A percentile compares a stretch with the other conserved stretches of the same genome.
Evolutionary conservation across 2,888 invertebrate species (phyloP).

Genomic region (Graphium colonna): DNA sequence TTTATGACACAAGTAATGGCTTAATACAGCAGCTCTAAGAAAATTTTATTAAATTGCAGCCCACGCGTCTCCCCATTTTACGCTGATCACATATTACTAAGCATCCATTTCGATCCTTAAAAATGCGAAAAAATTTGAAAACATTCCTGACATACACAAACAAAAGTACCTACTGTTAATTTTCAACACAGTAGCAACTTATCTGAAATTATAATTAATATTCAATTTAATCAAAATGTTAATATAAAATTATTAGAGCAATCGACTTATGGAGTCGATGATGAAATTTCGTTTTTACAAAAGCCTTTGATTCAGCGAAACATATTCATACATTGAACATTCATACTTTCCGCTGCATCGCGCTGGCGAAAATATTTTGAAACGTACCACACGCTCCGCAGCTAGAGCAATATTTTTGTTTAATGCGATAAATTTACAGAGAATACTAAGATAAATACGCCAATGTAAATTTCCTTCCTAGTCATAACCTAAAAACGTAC

Average conservation of each 20-base stretch:
- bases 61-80: constrained; percentile 23
- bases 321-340: background rate
- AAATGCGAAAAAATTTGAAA: background rate
- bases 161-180: too few relatives aligned
- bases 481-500: constrained; percentile 24
- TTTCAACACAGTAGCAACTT: too few relatives aligned
- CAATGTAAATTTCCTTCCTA: constrained; percentile 31
- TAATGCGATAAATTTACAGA: background rate
- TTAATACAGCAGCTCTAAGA: constrained; percentile 42
- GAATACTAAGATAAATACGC: constrained; percentile 3
- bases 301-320: too few relatives aligned
- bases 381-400: background rate
- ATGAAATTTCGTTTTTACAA: too few relatives aligned
- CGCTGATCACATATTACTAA: too few relatives aligned
- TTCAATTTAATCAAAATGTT: too few relatives aligned
- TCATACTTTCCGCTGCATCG: background rate
- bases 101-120: background rate
- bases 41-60: constrained; percentile 42
- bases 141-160: too few relatives aligned
- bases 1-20: constrained; percentile 50
- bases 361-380: constrained; percentile 1
- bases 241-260: too few relatives aligned
- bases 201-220: too few relatives aligned
- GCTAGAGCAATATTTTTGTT: background rate
- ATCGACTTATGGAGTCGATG: too few relatives aligned